Percentiles rank a stretch among this genome's conserved stretches.
These are phyloP conservation scores for Drosophila ironensis DNA, from an alignment of 1,140 invertebrate genomes.

Conservation along the genomic window DNA sequence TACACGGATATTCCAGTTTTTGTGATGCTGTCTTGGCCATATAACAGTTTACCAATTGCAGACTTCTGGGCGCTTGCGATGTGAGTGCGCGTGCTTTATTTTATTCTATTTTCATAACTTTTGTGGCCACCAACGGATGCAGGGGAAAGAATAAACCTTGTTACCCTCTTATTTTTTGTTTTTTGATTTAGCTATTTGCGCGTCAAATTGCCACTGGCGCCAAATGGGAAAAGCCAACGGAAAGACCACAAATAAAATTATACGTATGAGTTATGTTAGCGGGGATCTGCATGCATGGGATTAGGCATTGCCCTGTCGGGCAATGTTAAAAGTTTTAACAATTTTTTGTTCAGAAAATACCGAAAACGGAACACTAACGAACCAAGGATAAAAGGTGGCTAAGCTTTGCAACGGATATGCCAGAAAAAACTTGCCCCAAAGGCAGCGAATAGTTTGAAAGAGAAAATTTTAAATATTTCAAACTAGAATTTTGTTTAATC, in stretches of 20 bases:
- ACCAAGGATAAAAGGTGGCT: conserved; percentile 12
- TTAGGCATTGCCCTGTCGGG: conserved; percentile 5
- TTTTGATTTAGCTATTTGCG: conserved; percentile 52
- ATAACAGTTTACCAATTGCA: conserved; percentile 71
- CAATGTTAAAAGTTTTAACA: neutral
- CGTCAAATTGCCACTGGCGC: conserved; percentile 35
- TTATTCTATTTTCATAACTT: conserved; percentile 50
- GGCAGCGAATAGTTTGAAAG: neutral
- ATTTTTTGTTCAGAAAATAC: conserved; percentile 10
- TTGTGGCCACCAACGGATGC: conserved; percentile 37
- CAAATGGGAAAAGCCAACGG: conserved; percentile 14
- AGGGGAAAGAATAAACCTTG: conserved; percentile 28
- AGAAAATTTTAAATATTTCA: neutral
- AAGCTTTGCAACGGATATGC: neutral
- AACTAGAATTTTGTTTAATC: neutral
- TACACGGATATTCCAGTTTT: conserved; percentile 18
- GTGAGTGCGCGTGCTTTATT: conserved; percentile 8
- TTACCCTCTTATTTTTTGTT: conserved; percentile 2
- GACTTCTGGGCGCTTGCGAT: conserved; percentile 62
- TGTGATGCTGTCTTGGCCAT: conserved; percentile 45
- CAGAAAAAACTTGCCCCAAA: neutral
- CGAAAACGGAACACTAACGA: neutral
- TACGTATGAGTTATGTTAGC: conserved; percentile 52
- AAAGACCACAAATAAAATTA: conserved; percentile 29
- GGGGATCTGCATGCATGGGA: conserved; percentile 32